Conservation (phyloP, 1,140 invertebrate species). For the Gryon sp. region DNA sequence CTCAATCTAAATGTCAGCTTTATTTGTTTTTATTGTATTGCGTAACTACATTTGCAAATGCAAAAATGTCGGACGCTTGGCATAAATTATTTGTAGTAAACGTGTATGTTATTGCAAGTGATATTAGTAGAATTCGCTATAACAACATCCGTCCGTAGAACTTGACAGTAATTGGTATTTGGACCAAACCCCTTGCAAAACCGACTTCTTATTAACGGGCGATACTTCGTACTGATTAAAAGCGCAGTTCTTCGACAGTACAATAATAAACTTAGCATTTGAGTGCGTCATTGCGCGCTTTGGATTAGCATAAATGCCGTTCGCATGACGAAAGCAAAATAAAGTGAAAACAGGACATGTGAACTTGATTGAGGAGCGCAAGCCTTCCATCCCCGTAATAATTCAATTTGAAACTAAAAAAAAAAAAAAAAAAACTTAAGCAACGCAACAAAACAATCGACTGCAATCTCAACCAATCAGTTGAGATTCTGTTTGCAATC, state of each 20-base stretch:
- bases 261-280: conserved; percentile 51
- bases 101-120: conserved; percentile 9
- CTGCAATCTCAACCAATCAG: background rate
- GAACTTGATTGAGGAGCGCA: conserved; percentile 53
- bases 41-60: no score
- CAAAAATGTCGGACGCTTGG: background rate
- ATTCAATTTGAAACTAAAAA: conserved; percentile 42
- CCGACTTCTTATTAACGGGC: conserved; percentile 47
- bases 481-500: conserved; percentile 1
- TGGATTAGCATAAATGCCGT: conserved; percentile 56
- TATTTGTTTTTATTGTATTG: no score
- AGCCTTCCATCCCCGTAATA: conserved; percentile 39
- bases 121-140: background rate
- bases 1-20: no score
- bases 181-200: conserved; percentile 28
- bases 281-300: conserved; percentile 41
- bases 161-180: conserved; percentile 34
- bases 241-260: conserved; percentile 31
- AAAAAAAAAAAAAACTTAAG: conserved; percentile 50
- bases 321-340: conserved; percentile 51
- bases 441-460: conserved; percentile 14
- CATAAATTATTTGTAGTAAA: background rate
- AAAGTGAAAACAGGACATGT: conserved; percentile 45
- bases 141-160: conserved; percentile 13
- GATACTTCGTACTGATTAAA: conserved; percentile 33